Base-by-base conservation (phyloP, 2,888 invertebrate genomes). In the Catocala nupta region DNA sequence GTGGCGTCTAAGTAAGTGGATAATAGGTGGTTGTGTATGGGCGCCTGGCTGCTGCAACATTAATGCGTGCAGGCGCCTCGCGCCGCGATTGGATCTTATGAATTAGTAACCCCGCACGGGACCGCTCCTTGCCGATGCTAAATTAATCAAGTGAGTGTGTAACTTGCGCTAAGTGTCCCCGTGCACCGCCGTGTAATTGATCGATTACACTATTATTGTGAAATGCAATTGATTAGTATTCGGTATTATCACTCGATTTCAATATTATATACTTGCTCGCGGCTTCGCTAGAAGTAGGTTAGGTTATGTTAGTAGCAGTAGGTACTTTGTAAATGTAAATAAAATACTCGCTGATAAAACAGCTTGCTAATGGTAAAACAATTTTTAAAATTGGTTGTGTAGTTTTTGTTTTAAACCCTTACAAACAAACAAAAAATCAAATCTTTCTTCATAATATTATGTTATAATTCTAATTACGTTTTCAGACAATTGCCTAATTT, bases 31-130 rank as follows among this genome's bases (percentile, higher is more conserved):
- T 62, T 75, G 78, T 65, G 77, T 73, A 9, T 68, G 33, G 39
- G 16, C 16, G 16, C 13, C 55, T 43, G 54, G 12, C 55, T 53
- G 25, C 44, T 88, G 88, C 86, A 89, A 87, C 81, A 84, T 88
- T 87, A 86, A 88, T 85, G 86, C 75, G 75, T 72, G 75, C 65
- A 84, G 84, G 83, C 82, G 81, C 79, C 83, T 80, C 80, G 77
- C 78, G 65, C 66, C 78, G 80, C 85, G 83, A 87, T 88, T 86
- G 87, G 83, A 78, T 82, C 80, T 78, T 63, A 70, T 88, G 86
- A 88, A 87, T 87, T 86, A 87, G 81, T 88, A 85, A 87, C 78
- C 70, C 69, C 78, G 61, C 74, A 66, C 77, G 75, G 78, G 76
- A 73, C 71, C 61, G 54, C 69, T 73, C 71, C 81, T 73, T 76